Base-by-base conservation (phyloP, 2,888 invertebrate genomes). In the Lasius fuliginosus region DNA sequence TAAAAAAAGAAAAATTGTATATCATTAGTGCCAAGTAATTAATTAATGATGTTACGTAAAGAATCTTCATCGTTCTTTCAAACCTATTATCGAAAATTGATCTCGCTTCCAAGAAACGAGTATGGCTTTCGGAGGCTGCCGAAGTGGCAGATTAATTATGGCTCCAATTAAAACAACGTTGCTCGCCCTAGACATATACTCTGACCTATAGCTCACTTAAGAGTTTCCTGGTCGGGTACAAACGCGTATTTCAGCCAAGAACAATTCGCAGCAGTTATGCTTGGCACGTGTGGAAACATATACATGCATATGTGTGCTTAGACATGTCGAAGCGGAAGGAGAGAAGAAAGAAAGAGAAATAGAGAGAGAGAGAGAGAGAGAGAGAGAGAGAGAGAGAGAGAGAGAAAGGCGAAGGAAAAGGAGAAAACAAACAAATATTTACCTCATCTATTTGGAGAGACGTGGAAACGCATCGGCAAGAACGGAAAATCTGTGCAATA, bases 391-490 rank as follows among this genome's bases (percentile, higher is more conserved):
- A 36, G 0, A 36, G 36, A 4, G 4, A 36, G 6, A 36, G 5
- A 36, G 5, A 30, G 3, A 12, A 6, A 30, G 30, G 36, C 15
- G 33, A 42, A 67, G 64, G 58, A 84, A 86, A 86, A 89, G 76
- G 69, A 89, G 89, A 82, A 90, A 88, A 33, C 85, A 71, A 69
- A 77, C 90, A 90, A 90, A 90, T 87, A 90, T 90, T 90, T 90
- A 86, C 65, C 79, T 73, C 76, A 82, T 87, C 87, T 90, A 90
- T 90, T 90, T 88, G 82, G 46, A 90, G 89, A 89, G 82, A 15
- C 84, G 46, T 23, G 76, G 23, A 64, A 82, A 76, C 75, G 67
- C 71, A 53, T 65, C 67, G 69, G n/a, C 49, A 46, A 60, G 68
- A 27, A 60, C 36, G 58, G 69, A 49, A 75, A 75, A 64, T 49